Percentiles rank a stretch among this genome's conserved stretches.
Conservation (phyloP, 1,140 invertebrate species). For the Bombus polaris region DNA sequence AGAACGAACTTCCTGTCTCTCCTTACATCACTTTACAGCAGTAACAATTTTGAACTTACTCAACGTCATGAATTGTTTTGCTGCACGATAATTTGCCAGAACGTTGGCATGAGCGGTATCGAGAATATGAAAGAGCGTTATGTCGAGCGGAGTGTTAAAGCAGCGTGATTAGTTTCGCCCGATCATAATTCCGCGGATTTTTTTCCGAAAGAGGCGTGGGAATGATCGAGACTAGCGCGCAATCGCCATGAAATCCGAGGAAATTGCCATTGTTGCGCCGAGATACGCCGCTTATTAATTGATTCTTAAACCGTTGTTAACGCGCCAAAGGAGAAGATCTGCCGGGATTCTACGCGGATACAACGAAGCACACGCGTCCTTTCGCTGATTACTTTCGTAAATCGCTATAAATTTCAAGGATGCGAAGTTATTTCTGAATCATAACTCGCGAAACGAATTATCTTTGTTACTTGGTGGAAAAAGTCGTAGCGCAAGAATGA, state of each 20-base stretch:
- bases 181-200: conserved; percentile 35
- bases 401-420: conserved; percentile 5
- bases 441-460: background rate
- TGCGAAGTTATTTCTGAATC: background rate
- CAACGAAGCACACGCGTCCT: background rate
- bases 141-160: conserved; percentile 16
- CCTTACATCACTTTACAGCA: background rate
- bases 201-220: conserved; percentile 22
- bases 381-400: background rate
- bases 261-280: conserved; percentile 4
- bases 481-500: background rate
- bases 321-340: background rate
- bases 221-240: conserved; percentile 4
- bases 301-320: background rate
- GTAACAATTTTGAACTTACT: conserved; percentile 27
- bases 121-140: conserved; percentile 4
- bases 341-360: background rate
- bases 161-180: conserved; percentile 25
- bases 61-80: conserved; percentile 6
- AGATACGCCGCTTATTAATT: conserved; percentile 16
- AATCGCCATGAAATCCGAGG: background rate
- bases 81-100: background rate
- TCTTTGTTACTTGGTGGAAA: background rate
- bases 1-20: background rate
- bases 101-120: conserved; percentile 16